These are phyloP conservation scores for Drosophila nigricruria DNA, from an alignment of 2,888 invertebrate species.

Conservation along the genomic window DNA sequence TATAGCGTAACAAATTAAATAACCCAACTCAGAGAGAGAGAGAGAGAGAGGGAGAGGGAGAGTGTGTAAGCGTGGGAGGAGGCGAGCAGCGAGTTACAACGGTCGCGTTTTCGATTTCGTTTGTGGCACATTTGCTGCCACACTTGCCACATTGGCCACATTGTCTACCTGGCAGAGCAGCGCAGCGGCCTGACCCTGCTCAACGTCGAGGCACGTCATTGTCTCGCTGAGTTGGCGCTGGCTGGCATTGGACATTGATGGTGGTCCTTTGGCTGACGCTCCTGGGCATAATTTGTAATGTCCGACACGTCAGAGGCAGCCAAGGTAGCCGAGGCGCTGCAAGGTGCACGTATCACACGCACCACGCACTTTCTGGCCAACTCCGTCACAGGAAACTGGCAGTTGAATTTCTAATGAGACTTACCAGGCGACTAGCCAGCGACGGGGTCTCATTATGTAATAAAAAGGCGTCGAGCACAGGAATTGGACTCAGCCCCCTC, in stretches of 20 bases:
- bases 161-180: conserved; percentile 33
- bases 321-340: conserved; percentile 37
- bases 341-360: conserved; percentile 71
- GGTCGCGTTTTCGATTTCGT: conserved; percentile 70
- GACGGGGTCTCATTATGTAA: conserved; percentile 69
- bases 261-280: conserved; percentile 66
- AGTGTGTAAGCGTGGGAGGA: conserved; percentile 1
- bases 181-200: conserved; percentile 46
- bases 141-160: conserved; percentile 39
- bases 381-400: conserved; percentile 58
- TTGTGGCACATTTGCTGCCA: conserved; percentile 54
- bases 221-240: conserved; percentile 37
- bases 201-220: conserved; percentile 70
- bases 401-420: conserved; percentile 73
- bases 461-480: conserved; percentile 68
- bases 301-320: conserved; percentile 71
- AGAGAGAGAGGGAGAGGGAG: neutral
- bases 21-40: conserved; percentile 48
- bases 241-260: conserved; percentile 65
- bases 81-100: conserved; percentile 24
- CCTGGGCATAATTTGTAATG: conserved; percentile 81
- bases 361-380: conserved; percentile 66
- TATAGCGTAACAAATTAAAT: conserved; percentile 75
- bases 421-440: neutral
- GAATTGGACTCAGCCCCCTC: conserved; percentile 3